Conservation (phyloP, 1,140 invertebrate species). For the Macrotrachela quadricornifera region DNA sequence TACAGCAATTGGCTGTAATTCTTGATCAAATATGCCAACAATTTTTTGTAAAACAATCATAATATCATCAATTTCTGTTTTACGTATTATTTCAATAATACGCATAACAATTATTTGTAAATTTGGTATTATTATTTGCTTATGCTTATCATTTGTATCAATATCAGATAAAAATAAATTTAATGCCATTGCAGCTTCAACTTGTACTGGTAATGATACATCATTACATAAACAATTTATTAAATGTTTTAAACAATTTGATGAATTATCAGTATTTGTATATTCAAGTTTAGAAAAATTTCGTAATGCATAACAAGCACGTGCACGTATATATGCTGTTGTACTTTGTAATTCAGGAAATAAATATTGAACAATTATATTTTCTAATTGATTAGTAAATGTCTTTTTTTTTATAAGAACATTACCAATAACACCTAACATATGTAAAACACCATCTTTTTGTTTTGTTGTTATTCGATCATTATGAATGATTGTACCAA, state of each 20-base stretch:
- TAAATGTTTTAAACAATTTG: constrained; percentile 52
- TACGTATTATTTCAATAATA: constrained; percentile 64
- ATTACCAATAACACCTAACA: constrained; percentile 79
- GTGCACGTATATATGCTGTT: constrained; percentile 64
- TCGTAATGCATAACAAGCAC: constrained; percentile 8
- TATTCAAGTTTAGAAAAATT: constrained; percentile 47
- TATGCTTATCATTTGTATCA: constrained; percentile 12
- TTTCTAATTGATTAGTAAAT: constrained; percentile 81
- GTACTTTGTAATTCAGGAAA: constrained; percentile 71
- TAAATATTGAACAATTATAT: constrained; percentile 69
- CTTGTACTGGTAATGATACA: constrained; percentile 78
- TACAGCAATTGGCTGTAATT: constrained; percentile 72
- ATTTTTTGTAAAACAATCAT: constrained; percentile 85
- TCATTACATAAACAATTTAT: constrained; percentile 59
- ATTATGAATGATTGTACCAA: constrained; percentile 38
- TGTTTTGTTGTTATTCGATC: constrained; percentile 38
- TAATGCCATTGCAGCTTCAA: constrained; percentile 82
- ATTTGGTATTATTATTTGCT: not conserved
- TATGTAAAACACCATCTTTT: constrained; percentile 85
- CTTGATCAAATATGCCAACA: constrained; percentile 68
- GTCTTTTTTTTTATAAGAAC: constrained; percentile 45
- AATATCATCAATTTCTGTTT: constrained; percentile 92
- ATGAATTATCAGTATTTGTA: constrained; percentile 56
- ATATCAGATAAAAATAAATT: constrained; percentile 62
- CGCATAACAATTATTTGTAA: not conserved